Evolutionary conservation across 2,888 invertebrate genomes (phyloP).

Genomic region (Amphipyra tragopoginis): DNA sequence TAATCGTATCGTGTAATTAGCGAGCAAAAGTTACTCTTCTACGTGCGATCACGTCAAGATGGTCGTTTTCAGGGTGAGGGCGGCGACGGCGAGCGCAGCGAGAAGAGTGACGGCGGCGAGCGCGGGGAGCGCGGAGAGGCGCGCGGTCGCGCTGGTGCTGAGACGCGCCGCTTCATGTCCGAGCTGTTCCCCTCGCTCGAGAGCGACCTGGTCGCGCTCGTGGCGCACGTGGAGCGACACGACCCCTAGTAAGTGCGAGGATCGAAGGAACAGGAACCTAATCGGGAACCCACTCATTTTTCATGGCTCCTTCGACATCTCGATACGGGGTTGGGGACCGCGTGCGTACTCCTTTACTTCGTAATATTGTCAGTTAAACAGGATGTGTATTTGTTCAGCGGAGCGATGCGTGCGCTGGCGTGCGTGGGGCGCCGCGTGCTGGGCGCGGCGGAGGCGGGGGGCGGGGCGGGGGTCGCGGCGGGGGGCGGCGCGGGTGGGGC

Average conservation of each 20-base stretch:
- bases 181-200: constrained; percentile 97
- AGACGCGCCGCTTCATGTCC: constrained; percentile 95
- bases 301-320: no score
- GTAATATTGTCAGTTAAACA: not conserved
- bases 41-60: not conserved
- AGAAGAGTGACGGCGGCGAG: constrained; percentile 30
- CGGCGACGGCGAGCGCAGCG: constrained; percentile 57
- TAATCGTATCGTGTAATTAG: constrained; percentile 41
- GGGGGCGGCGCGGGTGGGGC: constrained; percentile 93
- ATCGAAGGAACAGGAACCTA: constrained; percentile 91
- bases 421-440: constrained; percentile 97
- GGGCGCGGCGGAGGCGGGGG: constrained; percentile 96
- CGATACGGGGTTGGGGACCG: no score
- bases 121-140: constrained; percentile 58
- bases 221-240: constrained; percentile 95
- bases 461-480: constrained; percentile 89
- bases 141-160: constrained; percentile 73
- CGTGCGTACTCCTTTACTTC: no score
- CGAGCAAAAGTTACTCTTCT: not conserved
- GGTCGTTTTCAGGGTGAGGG: constrained; percentile 58
- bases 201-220: constrained; percentile 95
- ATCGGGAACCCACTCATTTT: no score
- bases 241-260: constrained; percentile 97
- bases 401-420: constrained; percentile 98
- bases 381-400: constrained; percentile 87